Evolutionary conservation across 2,888 invertebrate species (phyloP), one percentile per base, ranked within the genome.

Genomic region (Pterostichus madidus): DNA sequence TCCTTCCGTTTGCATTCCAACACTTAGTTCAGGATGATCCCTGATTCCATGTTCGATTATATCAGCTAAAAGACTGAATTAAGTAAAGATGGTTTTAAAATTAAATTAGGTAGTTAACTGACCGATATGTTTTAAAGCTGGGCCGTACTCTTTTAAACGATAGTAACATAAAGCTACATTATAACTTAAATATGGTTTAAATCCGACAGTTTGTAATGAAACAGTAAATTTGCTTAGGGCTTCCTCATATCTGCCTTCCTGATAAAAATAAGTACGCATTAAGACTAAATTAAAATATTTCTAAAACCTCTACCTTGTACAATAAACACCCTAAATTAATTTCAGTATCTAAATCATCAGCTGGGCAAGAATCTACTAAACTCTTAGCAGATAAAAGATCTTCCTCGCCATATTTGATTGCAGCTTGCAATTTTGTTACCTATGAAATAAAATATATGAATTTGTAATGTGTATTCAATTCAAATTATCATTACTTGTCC

Each of bases 161-260:
- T 98, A 99, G 89, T 99, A 97, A 87, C 99, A 98, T 77, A 99
- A 91, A 0, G 99, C 99, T 79, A 98, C 95, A 88, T 98, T 98
- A 89, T 99, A 99, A 71, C 98, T 97, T 84, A 99, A 92, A 90
- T 98, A 95, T 0, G 97, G 96, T 88, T 95, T 96, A 88, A 97
- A 98, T 2, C 98, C 98, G 68, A 96, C 93, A 64, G 96, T 94
- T 89, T 98, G 97, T 68, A 98, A 92, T 7, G 98, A 97, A 80
- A 94, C 93, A 5, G 94, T 93, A 89, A 99, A 99, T 88, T 98
- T 96, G 86, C 95, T 94, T 83, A 98, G 92, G 0, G 99, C 98
- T 87, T 96, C 96, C 87, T 98, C 97, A 88, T 95, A 98, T 85
- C 95, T 92, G 76, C 94, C 95, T 87, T 97, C 97, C 24, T 24